A percentile compares a stretch with the other conserved stretches of the same genome.
These are phyloP conservation scores for Acrocephalus scirpaceus DNA, from an alignment of 2,797 vertebrate species.

Conservation along the genomic window DNA sequence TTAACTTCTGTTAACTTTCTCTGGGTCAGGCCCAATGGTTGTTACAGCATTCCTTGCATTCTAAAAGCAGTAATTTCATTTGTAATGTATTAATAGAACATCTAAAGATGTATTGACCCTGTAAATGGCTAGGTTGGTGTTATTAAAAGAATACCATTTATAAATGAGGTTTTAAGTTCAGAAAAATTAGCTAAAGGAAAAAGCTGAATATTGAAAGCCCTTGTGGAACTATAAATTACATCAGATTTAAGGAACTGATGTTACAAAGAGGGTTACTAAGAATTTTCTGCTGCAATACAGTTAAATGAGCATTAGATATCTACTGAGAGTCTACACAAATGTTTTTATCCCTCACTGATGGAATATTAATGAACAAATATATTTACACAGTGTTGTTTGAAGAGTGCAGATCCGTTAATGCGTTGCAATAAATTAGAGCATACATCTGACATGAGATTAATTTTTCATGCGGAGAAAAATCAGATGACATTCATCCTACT, in stretches of 20 bases:
- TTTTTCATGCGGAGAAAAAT: slow-evolving; percentile 37
- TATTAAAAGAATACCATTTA: neutral
- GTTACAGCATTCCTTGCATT: neutral
- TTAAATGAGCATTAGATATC: neutral
- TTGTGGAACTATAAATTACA: neutral
- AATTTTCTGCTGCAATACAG: neutral
- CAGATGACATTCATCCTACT: neutral
- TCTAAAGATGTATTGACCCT: neutral
- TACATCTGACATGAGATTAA: neutral
- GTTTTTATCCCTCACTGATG: slow-evolving; percentile 1
- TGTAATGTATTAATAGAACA: neutral
- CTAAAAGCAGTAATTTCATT: neutral
- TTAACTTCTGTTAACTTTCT: no score
- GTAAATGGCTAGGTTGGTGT: neutral
- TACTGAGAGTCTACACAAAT: neutral
- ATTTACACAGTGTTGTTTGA: slow-evolving; percentile 6
- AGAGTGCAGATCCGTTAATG: slow-evolving; percentile 13
- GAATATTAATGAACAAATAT: slow-evolving; percentile 52
- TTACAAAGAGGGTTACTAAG: neutral
- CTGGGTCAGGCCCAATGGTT: neutral
- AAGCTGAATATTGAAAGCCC: neutral
- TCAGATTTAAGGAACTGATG: neutral
- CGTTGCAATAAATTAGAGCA: slow-evolving; percentile 14
- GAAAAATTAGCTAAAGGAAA: neutral
- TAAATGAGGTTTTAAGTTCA: neutral